phyloP scores from a whole-genome alignment of 2,888 invertebrate species.

The Neoaliturus tenellus region DNA sequence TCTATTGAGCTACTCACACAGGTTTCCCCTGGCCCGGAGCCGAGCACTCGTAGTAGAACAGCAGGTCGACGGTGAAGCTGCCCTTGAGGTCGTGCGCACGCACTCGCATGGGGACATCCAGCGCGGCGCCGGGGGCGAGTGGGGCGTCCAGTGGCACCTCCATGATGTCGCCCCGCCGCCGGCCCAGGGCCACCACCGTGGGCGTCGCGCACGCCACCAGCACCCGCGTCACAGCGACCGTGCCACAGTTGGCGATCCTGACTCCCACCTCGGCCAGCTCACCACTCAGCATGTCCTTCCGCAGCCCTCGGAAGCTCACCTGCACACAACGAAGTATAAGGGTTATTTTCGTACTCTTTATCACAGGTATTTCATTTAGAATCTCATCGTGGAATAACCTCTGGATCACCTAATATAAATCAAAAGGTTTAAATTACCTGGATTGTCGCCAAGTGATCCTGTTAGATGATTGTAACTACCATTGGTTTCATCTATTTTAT shows the following conservation, averaged over 20 bases:
- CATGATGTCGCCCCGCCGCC: slow-evolving; percentile 59
- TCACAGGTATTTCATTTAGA: too few relatives aligned
- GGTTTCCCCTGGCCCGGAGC: slow-evolving; percentile 68
- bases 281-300: slow-evolving; percentile 81
- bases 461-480: too few relatives aligned
- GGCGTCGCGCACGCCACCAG: slow-evolving; percentile 83
- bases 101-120: slow-evolving; percentile 79
- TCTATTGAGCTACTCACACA: too few relatives aligned
- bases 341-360: too few relatives aligned
- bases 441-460: too few relatives aligned
- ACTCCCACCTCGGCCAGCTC: slow-evolving; percentile 83
- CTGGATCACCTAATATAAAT: too few relatives aligned
- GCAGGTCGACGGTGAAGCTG: slow-evolving; percentile 78
- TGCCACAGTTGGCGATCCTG: slow-evolving; percentile 82
- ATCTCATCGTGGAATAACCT: too few relatives aligned
- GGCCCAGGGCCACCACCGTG: slow-evolving; percentile 77
- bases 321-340: too few relatives aligned
- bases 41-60: slow-evolving; percentile 84
- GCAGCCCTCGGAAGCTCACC: slow-evolving; percentile 83
- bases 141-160: slow-evolving; percentile 64
- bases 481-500: too few relatives aligned
- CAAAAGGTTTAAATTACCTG: too few relatives aligned
- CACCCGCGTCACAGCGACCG: slow-evolving; percentile 78
- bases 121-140: slow-evolving; percentile 75
- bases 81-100: slow-evolving; percentile 82